Conservation (phyloP, 2,113 vertebrate genomes). For the Rostratula benghalensis region DNA sequence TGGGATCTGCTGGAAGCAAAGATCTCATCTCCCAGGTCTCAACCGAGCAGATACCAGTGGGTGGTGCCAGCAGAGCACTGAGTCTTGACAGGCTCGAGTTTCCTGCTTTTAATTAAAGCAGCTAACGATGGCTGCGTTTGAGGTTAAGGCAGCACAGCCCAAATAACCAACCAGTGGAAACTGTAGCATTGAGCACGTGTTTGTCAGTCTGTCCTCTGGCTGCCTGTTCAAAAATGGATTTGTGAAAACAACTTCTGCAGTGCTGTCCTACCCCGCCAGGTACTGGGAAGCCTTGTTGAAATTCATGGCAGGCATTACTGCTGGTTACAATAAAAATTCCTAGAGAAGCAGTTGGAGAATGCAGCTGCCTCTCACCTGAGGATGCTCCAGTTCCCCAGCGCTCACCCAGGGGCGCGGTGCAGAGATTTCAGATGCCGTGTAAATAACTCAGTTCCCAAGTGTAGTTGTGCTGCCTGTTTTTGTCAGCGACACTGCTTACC, state of each 20-base stretch:
- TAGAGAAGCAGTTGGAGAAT: not conserved
- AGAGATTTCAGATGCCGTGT: not conserved
- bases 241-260: not conserved
- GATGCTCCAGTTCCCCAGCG: not conserved
- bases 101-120: conserved; percentile 15
- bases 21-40: not conserved
- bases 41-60: not conserved
- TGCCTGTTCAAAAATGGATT: not conserved
- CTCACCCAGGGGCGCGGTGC: not conserved
- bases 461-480: not conserved
- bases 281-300: not conserved
- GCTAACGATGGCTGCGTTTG: not conserved
- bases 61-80: not conserved
- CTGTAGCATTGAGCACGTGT: not conserved
- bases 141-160: not conserved
- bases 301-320: not conserved
- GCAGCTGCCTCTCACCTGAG: not conserved
- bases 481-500: not conserved
- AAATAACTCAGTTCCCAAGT: not conserved
- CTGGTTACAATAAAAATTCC: not conserved
- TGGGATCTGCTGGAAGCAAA: not conserved
- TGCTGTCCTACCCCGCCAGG: not conserved
- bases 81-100: not conserved
- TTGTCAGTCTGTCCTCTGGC: not conserved
- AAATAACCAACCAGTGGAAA: not conserved